A percentile compares a stretch with the other conserved stretches of the same genome.
These are phyloP conservation scores for Varecia variegata DNA, from an alignment of 2,797 vertebrate species.

Conservation along the genomic window DNA sequence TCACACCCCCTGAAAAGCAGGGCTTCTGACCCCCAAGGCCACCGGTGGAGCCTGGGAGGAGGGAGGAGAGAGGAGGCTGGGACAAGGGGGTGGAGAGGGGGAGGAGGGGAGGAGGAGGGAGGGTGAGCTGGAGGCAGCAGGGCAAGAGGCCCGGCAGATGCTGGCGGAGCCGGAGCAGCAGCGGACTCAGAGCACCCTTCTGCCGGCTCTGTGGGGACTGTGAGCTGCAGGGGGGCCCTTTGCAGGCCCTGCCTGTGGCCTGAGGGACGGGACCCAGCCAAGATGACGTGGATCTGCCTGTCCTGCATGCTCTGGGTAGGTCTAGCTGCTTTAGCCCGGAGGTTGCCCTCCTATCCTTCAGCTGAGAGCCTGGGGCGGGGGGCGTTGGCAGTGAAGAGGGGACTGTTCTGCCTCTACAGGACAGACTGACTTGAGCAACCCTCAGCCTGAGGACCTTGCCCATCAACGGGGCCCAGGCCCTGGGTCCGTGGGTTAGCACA, in stretches of 20 bases:
- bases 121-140: conserved; percentile 69
- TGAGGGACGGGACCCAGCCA: not conserved
- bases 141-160: conserved; percentile 66
- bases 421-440: not conserved
- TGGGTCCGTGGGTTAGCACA: accelerated
- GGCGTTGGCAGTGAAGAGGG: not conserved
- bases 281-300: conserved; percentile 93
- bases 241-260: not conserved
- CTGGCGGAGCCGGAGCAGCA: not conserved
- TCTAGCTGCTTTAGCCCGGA: not conserved
- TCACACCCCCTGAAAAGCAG: conserved; percentile 18
- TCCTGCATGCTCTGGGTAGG: conserved; percentile 98
- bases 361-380: not conserved
- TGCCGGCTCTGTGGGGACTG: not conserved
- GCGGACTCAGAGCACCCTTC: not conserved
- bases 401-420: not conserved
- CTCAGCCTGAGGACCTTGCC: not conserved
- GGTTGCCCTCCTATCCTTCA: not conserved
- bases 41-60: conserved; percentile 68
- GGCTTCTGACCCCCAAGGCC: conserved; percentile 50
- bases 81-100: conserved; percentile 76
- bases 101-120: conserved; percentile 71
- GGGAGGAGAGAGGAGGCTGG: conserved; percentile 76
- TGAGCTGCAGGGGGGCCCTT: not conserved
- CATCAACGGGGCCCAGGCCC: not conserved